A percentile compares a stretch with the other conserved stretches of the same genome.
phyloP scores from a whole-genome alignment of 2,888 invertebrate species.

The Priocnemis perturbator region DNA sequence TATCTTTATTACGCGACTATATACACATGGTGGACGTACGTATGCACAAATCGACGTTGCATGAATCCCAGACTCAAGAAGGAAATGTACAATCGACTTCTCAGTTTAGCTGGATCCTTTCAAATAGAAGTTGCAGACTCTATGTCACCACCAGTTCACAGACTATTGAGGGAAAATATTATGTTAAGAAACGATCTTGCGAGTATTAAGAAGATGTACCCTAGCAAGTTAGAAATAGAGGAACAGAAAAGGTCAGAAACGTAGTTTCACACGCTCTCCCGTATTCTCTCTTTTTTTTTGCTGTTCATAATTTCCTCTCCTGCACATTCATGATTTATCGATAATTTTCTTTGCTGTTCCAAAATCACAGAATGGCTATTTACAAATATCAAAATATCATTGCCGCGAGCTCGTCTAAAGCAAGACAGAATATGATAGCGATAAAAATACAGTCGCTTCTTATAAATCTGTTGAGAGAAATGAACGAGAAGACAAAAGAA shows the following conservation, averaged over 20 bases:
- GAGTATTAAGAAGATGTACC: constrained; percentile 20
- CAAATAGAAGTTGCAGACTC: constrained; percentile 54
- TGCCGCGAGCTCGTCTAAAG: not conserved
- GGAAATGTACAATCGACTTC: constrained; percentile 60
- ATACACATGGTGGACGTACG: too few species aligned
- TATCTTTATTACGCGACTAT: constrained; percentile 1
- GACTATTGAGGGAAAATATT: constrained; percentile 66
- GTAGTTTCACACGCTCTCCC: too few species aligned
- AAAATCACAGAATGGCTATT: not conserved
- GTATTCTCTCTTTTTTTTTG: too few species aligned
- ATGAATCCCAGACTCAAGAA: constrained; percentile 58
- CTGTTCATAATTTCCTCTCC: too few species aligned
- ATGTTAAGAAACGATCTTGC: constrained; percentile 58
- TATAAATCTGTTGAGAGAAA: constrained; percentile 40
- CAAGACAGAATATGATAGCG: constrained; percentile 37
- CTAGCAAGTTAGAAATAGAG: too few species aligned
- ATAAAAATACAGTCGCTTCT: constrained; percentile 50
- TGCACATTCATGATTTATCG: not conserved
- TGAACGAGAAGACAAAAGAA: constrained; percentile 24
- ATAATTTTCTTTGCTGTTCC: not conserved
- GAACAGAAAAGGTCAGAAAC: constrained; percentile 45
- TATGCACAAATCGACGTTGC: not conserved
- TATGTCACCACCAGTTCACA: constrained; percentile 53
- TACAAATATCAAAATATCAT: not conserved
- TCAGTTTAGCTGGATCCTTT: constrained; percentile 55